These are phyloP conservation scores for Drosophila paracracens DNA, from an alignment of 2,888 invertebrate species.

Conservation along the genomic window DNA sequence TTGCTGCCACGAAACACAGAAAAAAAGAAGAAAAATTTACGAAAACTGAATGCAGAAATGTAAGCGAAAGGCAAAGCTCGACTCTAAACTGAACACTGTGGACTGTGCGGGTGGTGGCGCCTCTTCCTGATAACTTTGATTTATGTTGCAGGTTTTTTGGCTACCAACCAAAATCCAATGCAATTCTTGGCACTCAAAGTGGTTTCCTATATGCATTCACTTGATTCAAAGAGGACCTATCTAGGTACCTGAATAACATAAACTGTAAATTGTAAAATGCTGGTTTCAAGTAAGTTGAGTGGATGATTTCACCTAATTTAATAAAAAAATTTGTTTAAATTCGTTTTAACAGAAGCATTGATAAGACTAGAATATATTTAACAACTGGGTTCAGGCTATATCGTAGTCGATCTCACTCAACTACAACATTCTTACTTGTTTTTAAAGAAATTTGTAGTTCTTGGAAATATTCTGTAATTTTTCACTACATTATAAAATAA, in stretches of 20 bases:
- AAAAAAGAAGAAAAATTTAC: not conserved
- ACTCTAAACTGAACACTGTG: slow-evolving; percentile 1
- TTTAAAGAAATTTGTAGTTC: not conserved
- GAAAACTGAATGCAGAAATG: slow-evolving; percentile 25
- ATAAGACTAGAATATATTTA: no score
- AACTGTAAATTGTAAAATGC: not conserved
- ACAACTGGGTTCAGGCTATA: no score
- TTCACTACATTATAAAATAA: not conserved
- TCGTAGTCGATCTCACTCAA: no score
- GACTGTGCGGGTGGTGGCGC: slow-evolving; percentile 1
- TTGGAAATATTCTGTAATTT: not conserved
- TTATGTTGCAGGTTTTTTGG: slow-evolving; percentile 49
- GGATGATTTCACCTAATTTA: not conserved
- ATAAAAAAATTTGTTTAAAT: no score
- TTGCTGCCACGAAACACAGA: slow-evolving; percentile 23
- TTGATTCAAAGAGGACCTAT: not conserved
- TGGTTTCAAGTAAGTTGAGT: not conserved
- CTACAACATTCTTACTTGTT: no score
- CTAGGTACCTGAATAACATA: not conserved
- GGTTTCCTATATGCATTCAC: slow-evolving; percentile 6
- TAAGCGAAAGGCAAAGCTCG: slow-evolving; percentile 27
- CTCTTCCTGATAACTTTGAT: slow-evolving; percentile 56
- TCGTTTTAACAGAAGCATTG: no score
- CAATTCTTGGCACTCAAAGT: slow-evolving; percentile 30
- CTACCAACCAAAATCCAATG: slow-evolving; percentile 34